A percentile compares a stretch with the other conserved stretches of the same genome.
These are phyloP conservation scores for Marasmarcha lunaedactyla DNA, from an alignment of 2,888 invertebrate genomes.

Conservation along the genomic window DNA sequence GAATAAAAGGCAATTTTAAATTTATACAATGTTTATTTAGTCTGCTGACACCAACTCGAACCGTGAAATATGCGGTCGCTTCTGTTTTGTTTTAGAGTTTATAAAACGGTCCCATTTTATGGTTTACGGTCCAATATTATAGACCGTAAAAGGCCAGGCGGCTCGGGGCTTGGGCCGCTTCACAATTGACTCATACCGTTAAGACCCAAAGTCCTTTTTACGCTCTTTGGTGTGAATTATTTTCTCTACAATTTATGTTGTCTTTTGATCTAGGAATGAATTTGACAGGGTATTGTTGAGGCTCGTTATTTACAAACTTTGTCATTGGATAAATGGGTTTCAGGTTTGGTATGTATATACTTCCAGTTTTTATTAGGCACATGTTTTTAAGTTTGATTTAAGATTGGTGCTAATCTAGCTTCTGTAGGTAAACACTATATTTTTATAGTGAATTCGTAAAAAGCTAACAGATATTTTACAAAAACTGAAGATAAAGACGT, in stretches of 20 bases:
- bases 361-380: too few species aligned
- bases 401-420: too few species aligned
- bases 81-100: conserved; percentile 52
- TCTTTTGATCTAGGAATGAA: neutral
- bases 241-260: conserved; percentile 6
- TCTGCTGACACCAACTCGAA: conserved; percentile 16
- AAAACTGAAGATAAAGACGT: too few species aligned
- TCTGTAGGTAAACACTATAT: too few species aligned
- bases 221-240: conserved; percentile 32
- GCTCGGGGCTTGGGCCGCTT: conserved; percentile 37
- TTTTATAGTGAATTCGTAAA: too few species aligned
- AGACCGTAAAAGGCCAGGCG: conserved; percentile 47
- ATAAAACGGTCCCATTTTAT: conserved; percentile 51
- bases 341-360: too few species aligned
- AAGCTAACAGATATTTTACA: too few species aligned
- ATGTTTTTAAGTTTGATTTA: too few species aligned
- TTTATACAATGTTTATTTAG: neutral
- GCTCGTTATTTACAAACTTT: too few species aligned
- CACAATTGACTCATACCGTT: conserved; percentile 46
- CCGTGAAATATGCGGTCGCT: conserved; percentile 45
- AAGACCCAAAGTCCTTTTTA: conserved; percentile 35
- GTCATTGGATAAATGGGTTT: too few species aligned
- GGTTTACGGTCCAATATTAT: conserved; percentile 61
- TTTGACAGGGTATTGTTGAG: too few species aligned
- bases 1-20: too few species aligned